These are phyloP conservation scores for Poecilia latipinna DNA, from an alignment of 2,113 vertebrate genomes.

Conservation along the genomic window DNA sequence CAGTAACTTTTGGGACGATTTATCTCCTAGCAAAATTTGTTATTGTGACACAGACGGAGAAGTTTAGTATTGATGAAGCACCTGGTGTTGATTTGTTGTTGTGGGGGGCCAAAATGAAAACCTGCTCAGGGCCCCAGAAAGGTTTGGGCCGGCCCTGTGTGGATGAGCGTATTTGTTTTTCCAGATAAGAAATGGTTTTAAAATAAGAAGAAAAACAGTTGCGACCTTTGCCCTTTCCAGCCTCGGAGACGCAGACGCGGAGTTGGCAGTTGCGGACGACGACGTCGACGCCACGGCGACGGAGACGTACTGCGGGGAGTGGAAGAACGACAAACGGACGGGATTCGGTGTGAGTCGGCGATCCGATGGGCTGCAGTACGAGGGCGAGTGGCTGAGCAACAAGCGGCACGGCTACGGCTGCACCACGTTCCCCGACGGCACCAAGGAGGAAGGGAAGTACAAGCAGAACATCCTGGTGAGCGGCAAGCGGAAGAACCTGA, in stretches of 20 bases:
- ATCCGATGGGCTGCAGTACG: constrained; percentile 93
- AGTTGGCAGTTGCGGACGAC: constrained; percentile 85
- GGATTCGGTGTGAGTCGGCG: constrained; percentile 94
- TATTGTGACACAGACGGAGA: too few species aligned
- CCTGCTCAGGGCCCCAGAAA: too few species aligned
- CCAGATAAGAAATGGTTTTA: background rate
- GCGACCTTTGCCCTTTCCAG: constrained; percentile 67
- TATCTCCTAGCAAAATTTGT: too few species aligned
- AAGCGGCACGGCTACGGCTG: constrained; percentile 96
- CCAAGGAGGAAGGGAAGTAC: constrained; percentile 98
- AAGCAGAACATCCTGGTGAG: constrained; percentile 96
- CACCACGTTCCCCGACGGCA: constrained; percentile 94
- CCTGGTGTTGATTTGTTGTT: too few species aligned
- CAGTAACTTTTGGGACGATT: too few species aligned
- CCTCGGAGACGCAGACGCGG: constrained; percentile 92
- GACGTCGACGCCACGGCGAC: constrained; percentile 96
- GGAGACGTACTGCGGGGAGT: constrained; percentile 94
- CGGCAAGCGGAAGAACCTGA: constrained; percentile 97
- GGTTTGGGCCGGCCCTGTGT: too few species aligned
- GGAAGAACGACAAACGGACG: constrained; percentile 94
- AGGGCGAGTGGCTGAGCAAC: constrained; percentile 97
- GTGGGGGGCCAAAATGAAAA: too few species aligned
- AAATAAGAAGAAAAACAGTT: background rate
- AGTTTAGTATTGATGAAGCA: too few species aligned
- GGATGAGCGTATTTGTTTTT: too few species aligned